phyloP scores from a whole-genome alignment of 2,888 invertebrate species.

The Synergus itoensis region DNA sequence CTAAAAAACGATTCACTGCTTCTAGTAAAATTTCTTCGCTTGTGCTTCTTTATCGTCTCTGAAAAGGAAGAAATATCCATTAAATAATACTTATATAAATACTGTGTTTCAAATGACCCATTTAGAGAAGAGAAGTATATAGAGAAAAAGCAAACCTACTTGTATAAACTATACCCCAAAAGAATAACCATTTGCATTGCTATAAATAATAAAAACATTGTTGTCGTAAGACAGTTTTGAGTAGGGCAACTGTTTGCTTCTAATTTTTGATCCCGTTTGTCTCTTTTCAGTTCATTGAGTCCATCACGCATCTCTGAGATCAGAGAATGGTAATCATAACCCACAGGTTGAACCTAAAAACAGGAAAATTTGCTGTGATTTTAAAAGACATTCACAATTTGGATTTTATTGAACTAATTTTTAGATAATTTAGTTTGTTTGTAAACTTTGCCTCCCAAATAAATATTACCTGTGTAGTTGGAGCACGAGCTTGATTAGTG shows the following conservation, averaged over 20 bases:
- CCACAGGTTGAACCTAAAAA: conserved; percentile 78
- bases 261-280: conserved; percentile 74
- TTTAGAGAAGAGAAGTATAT: not conserved
- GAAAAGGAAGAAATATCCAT: conserved; percentile 71
- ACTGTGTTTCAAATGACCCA: not conserved
- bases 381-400: not conserved
- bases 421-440: not conserved
- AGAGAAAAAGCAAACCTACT: conserved; percentile 78
- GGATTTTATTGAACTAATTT: not conserved
- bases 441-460: not conserved
- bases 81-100: not conserved
- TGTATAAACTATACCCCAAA: conserved; percentile 89
- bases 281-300: conserved; percentile 87
- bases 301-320: conserved; percentile 89
- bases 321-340: conserved; percentile 84
- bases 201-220: conserved; percentile 85
- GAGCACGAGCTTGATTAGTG: conserved; percentile 83
- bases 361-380: conserved; percentile 64
- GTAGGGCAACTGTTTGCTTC: conserved; percentile 80
- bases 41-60: conserved; percentile 93
- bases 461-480: conserved; percentile 82
- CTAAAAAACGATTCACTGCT: not conserved
- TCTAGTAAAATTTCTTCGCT: conserved; percentile 94
- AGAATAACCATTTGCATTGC: conserved; percentile 86
- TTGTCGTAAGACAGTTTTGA: conserved; percentile 86